Base-by-base conservation (phyloP, 1,140 invertebrate genomes). In the Stegodyphus mimosarum region DNA sequence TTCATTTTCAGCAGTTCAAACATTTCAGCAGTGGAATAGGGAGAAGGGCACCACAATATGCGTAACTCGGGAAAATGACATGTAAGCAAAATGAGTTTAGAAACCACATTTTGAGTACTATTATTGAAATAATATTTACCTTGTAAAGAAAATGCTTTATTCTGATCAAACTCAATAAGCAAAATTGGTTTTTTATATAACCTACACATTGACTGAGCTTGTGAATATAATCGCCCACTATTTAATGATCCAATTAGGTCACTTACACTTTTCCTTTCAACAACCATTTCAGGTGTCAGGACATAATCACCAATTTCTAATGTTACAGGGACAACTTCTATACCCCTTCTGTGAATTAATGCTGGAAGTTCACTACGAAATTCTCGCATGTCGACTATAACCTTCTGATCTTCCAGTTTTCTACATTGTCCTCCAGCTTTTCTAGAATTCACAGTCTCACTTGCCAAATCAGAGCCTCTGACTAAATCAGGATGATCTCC, bases 311-410 rank as follows among this genome's bases (percentile, higher is more conserved):
- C 98, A 72, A 99, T 94, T 87, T 95, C 93, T 69, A 99, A 93
- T 4, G 96, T 97, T 0, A 97, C 92, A 4, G 99, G 98, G 89
- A 97, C 94, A 84, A 99, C 95, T 88, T 98, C 95, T 85, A 99
- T 95, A 5, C 97, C 97, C 87, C 96, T 93, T 89, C 95, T 95
- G 90, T 99, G 97, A 72, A 99, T 93, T 55, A 99, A 91, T 7
- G 96, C 95, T 0, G 99, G 99, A 17, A 99, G 91, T 90, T 99
- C 98, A 87, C 97, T 98, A 71, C 98, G 93, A 90, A 99, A 99
- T 91, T 99, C 99, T 89, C 99, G 92, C 94, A 99, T 98, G 90
- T 99, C 99, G 33, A 99, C 97, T 88, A 99, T 95, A 13, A 99
- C 91, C 89, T 75, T 86, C 15, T 86, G 71, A 13, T 86, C 74